Evolutionary conservation across 2,888 invertebrate species (phyloP).

Genomic region (Zeuzera pyrina): DNA sequence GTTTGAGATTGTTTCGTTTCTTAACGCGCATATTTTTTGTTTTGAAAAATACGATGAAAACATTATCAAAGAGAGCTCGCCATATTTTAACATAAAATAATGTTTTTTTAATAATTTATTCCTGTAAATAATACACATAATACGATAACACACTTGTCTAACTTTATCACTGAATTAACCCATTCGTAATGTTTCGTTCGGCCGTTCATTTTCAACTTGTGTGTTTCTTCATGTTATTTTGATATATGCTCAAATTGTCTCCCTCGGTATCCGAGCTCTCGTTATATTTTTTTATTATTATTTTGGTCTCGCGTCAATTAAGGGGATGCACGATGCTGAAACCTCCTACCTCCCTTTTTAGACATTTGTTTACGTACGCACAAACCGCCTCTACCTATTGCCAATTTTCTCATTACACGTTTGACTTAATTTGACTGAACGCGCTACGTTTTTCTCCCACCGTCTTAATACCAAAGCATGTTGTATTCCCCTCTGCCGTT

Average conservation of each 20-base stretch:
- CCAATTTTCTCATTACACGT: neutral
- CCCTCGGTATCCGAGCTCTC: constrained; percentile 67
- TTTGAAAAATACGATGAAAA: constrained; percentile 9
- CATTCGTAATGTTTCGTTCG: constrained; percentile 49
- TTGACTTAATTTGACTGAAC: neutral
- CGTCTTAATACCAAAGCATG: constrained; percentile 46
- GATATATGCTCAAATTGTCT: constrained; percentile 54
- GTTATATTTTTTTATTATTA: constrained; percentile 20
- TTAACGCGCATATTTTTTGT: constrained; percentile 12
- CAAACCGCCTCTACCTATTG: neutral
- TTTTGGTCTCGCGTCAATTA: constrained; percentile 59
- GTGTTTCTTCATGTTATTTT: constrained; percentile 28
- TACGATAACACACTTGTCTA: constrained; percentile 45
- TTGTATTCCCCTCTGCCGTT: constrained; percentile 34
- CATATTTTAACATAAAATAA: too few relatives aligned
- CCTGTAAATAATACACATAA: constrained; percentile 51
- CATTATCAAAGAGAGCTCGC: constrained; percentile 34
- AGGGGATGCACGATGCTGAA: constrained; percentile 72
- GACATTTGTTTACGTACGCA: constrained; percentile 25
- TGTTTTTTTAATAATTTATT: constrained; percentile 23
- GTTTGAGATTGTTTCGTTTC: constrained; percentile 30
- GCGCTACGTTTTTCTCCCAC: constrained; percentile 20
- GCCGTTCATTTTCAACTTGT: constrained; percentile 31
- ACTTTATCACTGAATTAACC: constrained; percentile 47
- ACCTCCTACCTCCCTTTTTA: constrained; percentile 54